These are phyloP conservation scores for Nettapus auritus DNA, from an alignment of 2,113 vertebrate genomes.

Conservation along the genomic window DNA sequence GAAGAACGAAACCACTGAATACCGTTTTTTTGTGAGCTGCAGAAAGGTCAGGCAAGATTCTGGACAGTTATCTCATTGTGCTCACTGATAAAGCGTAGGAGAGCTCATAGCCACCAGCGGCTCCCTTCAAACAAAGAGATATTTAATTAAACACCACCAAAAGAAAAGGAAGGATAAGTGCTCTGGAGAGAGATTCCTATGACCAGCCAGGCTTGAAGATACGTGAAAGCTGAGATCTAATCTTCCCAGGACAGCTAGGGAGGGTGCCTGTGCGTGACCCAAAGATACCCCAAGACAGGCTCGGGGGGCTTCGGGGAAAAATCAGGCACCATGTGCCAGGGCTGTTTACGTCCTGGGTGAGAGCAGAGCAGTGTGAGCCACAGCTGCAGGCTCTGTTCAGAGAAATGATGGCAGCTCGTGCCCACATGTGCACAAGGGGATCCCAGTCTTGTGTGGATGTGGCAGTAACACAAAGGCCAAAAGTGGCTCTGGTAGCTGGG, in stretches of 20 bases:
- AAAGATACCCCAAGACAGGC: rapidly evolving
- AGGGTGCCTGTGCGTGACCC: not conserved
- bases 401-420: not conserved
- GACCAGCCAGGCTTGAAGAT: slow-evolving; percentile 2
- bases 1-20: slow-evolving; percentile 33
- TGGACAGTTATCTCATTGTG: slow-evolving; percentile 76
- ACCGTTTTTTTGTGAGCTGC: slow-evolving; percentile 37
- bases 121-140: slow-evolving; percentile 70
- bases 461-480: rapidly evolving
- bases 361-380: not conserved
- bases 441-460: rapidly evolving
- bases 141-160: slow-evolving; percentile 41
- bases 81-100: slow-evolving; percentile 67
- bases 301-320: not conserved
- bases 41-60: slow-evolving; percentile 69
- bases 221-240: not conserved
- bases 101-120: slow-evolving; percentile 55
- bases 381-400: rapidly evolving
- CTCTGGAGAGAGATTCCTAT: slow-evolving; percentile 12
- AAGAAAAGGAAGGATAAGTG: slow-evolving; percentile 33
- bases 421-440: rapidly evolving
- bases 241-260: not conserved
- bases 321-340: rapidly evolving
- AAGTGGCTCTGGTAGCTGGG: rapidly evolving
- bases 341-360: rapidly evolving